These are phyloP conservation scores for Panthera leo DNA, from an alignment of 2,113 vertebrate species.

Conservation along the genomic window DNA sequence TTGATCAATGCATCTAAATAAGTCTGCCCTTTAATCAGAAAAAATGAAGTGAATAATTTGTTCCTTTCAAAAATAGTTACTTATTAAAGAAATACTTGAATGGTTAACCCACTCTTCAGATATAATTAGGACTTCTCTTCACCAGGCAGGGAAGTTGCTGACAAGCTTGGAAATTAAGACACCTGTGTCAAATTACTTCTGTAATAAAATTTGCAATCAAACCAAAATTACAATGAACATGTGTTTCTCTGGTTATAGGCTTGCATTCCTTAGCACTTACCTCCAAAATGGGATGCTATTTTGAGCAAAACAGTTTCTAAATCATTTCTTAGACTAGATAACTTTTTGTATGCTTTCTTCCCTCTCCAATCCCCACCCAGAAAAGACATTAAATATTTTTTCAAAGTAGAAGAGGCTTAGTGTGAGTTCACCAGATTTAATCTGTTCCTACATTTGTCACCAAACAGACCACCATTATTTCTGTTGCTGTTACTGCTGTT, in stretches of 20 bases:
- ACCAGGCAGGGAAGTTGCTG: conserved; percentile 19
- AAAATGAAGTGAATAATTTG: neutral
- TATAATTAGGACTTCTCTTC: conserved; percentile 54
- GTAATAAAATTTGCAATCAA: conserved; percentile 67
- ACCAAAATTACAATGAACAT: conserved; percentile 61
- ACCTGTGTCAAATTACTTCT: conserved; percentile 63
- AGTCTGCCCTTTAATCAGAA: neutral
- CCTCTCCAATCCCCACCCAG: neutral
- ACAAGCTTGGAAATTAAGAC: conserved; percentile 58
- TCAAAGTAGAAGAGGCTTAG: neutral
- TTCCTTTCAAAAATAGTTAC: neutral
- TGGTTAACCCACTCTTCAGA: conserved; percentile 24
- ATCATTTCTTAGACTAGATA: conserved; percentile 34
- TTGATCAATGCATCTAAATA: neutral
- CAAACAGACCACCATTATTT: neutral
- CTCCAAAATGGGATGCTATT: neutral
- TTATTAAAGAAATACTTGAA: conserved; percentile 45
- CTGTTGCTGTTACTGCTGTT: neutral
- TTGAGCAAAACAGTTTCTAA: conserved; percentile 46
- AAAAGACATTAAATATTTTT: neutral
- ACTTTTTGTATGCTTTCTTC: neutral
- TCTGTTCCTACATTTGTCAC: neutral
- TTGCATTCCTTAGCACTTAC: neutral
- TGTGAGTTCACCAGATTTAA: neutral
- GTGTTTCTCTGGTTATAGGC: neutral